These are phyloP conservation scores for Drosophila anomelani DNA, from an alignment of 2,888 invertebrate genomes.

Conservation along the genomic window DNA sequence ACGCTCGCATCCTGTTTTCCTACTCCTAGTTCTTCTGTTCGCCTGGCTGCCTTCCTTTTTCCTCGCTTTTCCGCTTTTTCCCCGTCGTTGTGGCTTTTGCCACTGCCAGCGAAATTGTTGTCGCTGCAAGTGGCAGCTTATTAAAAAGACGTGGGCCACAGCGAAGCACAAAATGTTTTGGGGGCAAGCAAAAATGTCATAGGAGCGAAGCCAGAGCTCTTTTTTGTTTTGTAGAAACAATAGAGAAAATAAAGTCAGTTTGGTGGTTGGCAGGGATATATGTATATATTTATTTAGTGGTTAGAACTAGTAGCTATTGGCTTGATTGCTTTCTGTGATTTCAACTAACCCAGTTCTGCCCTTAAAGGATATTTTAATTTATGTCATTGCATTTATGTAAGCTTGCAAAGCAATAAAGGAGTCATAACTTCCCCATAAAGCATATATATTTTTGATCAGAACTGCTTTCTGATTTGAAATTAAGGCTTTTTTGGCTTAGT, in stretches of 20 bases:
- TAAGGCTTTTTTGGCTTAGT: too few relatives aligned
- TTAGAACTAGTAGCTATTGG: conserved; percentile 10
- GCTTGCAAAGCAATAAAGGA: not conserved
- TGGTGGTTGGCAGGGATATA: conserved; percentile 16
- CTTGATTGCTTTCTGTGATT: not conserved
- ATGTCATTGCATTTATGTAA: not conserved
- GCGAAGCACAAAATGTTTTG: conserved; percentile 50
- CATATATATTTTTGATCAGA: conserved; percentile 1
- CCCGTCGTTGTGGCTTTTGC: conserved; percentile 49
- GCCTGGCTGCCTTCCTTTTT: conserved; percentile 43
- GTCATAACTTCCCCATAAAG: not conserved
- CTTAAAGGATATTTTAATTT: not conserved
- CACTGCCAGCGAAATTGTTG: conserved; percentile 55
- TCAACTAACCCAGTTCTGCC: not conserved
- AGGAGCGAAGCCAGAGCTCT: conserved; percentile 33
- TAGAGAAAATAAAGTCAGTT: conserved; percentile 21
- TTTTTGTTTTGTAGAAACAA: conserved; percentile 28
- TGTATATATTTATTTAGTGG: conserved; percentile 16
- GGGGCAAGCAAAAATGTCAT: conserved; percentile 50
- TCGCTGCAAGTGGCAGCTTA: conserved; percentile 78
- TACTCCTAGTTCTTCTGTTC: conserved; percentile 51
- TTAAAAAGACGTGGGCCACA: conserved; percentile 69
- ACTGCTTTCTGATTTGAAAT: too few relatives aligned
- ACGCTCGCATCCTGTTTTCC: conserved; percentile 28
- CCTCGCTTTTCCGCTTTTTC: conserved; percentile 22